These are phyloP conservation scores for Shinisaurus crocodilurus DNA, from an alignment of 2,113 vertebrate genomes.

Conservation along the genomic window DNA sequence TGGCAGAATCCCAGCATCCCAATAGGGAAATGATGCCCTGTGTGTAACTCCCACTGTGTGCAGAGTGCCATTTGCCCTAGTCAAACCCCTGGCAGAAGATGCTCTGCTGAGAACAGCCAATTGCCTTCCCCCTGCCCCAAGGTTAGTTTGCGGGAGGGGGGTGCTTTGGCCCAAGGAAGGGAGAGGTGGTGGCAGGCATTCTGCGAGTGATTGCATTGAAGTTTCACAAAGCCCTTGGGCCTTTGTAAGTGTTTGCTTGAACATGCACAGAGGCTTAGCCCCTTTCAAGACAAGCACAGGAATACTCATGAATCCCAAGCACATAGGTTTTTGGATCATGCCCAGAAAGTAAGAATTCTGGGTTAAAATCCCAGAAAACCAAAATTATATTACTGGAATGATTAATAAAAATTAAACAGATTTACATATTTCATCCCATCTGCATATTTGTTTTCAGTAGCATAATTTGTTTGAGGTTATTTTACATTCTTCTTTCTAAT, in stretches of 20 bases:
- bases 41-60: not conserved
- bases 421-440: not conserved
- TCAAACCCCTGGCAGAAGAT: not conserved
- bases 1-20: not conserved
- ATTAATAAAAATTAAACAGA: not conserved
- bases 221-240: not conserved
- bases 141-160: not conserved
- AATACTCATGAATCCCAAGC: not conserved
- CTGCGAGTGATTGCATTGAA: not conserved
- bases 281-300: not conserved
- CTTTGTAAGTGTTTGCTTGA: not conserved
- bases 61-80: not conserved
- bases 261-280: not conserved
- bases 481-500: not conserved
- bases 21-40: not conserved
- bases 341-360: not conserved
- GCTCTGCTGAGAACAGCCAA: not conserved
- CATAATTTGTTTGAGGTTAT: not conserved
- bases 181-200: no score
- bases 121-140: not conserved
- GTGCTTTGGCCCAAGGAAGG: no score
- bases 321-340: not conserved
- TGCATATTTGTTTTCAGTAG: not conserved
- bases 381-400: not conserved
- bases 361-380: not conserved